phyloP scores from a whole-genome alignment of 2,797 vertebrate genomes.

The Vireo griseus region DNA sequence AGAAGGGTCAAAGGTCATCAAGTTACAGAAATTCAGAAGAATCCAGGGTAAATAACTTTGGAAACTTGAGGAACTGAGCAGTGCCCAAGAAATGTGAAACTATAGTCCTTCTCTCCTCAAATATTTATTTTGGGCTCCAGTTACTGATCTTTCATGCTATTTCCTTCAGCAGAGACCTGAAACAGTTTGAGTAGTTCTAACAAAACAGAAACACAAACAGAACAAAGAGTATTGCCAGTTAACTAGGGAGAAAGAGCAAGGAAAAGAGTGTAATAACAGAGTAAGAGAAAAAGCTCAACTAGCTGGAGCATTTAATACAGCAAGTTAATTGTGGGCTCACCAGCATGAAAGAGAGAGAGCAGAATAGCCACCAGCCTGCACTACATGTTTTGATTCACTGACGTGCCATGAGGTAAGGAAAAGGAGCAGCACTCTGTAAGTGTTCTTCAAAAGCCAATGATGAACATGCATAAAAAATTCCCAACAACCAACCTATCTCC shows the following conservation, averaged over 20 bases:
- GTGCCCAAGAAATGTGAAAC: not conserved
- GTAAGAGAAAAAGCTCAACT: not conserved
- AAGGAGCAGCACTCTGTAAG: not conserved
- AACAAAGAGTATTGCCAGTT: not conserved
- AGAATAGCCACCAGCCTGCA: not conserved
- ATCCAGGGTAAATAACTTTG: not conserved
- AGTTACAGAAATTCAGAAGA: not conserved
- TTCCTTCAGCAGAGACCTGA: not conserved
- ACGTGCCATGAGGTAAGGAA: not conserved
- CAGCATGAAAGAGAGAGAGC: not conserved
- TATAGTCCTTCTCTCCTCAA: not conserved
- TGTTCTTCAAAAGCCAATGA: not conserved
- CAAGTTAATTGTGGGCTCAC: conserved; percentile 27
- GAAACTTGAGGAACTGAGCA: not conserved
- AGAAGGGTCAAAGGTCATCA: not conserved
- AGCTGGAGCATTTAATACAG: not conserved
- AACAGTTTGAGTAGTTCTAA: not conserved
- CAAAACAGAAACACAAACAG: not conserved
- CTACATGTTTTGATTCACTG: not conserved
- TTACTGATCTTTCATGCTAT: not conserved
- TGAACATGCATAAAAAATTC: not conserved
- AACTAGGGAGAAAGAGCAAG: not conserved
- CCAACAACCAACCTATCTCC: not conserved
- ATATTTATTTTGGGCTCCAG: conserved; percentile 14
- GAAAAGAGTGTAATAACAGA: not conserved